phyloP scores from a whole-genome alignment of 2,888 invertebrate genomes.

The Arenicola marina region DNA sequence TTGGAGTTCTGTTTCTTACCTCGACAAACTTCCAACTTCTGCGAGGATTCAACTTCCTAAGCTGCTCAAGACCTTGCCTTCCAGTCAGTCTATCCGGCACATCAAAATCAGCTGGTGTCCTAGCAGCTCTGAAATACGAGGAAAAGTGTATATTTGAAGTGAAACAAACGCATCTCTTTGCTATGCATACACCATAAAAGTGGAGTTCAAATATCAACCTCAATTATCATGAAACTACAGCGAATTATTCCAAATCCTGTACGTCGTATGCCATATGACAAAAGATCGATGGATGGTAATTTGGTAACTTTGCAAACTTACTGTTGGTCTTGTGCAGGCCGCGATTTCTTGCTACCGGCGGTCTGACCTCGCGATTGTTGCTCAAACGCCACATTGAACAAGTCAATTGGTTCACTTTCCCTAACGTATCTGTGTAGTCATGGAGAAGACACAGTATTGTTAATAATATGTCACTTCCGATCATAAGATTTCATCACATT shows the following conservation, averaged over 20 bases:
- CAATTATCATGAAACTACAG: too few species aligned
- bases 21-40: conserved; percentile 84
- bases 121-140: background rate
- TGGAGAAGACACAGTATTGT: background rate
- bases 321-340: background rate
- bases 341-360: background rate
- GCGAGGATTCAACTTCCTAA: conserved; percentile 73
- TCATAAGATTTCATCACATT: background rate
- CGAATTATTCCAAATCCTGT: too few species aligned
- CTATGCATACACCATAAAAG: too few species aligned
- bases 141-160: too few species aligned
- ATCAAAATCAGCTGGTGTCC: conserved; percentile 25
- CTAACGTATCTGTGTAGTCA: conserved; percentile 49
- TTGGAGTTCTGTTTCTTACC: conserved; percentile 55
- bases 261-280: too few species aligned
- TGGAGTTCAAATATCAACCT: too few species aligned
- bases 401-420: conserved; percentile 75
- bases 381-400: conserved; percentile 92
- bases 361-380: conserved; percentile 2
- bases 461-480: background rate
- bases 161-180: too few species aligned
- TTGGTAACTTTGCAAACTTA: background rate
- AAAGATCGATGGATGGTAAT: background rate
- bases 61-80: conserved; percentile 65
- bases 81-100: conserved; percentile 84